Conservation (phyloP, 2,113 vertebrate genomes). For the Centropus bengalensis region DNA sequence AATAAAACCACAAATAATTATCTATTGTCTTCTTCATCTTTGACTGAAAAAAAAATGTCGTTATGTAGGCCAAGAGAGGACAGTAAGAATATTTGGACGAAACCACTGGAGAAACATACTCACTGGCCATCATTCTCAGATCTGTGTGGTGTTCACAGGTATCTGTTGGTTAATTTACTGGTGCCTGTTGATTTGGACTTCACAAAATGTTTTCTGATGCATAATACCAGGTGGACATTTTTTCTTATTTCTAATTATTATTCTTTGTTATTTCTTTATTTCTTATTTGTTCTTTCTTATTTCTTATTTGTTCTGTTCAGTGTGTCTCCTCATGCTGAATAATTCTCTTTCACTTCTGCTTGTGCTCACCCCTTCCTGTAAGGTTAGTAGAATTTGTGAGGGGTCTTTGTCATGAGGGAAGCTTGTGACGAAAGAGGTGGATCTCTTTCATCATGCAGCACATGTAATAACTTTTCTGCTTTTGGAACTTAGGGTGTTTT, state of each 20-base stretch:
- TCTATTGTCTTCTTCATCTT: neutral
- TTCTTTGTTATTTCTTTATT: too few relatives aligned
- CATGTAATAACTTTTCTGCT: neutral
- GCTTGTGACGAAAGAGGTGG: neutral
- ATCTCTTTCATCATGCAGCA: neutral
- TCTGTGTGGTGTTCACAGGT: neutral
- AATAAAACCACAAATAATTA: neutral
- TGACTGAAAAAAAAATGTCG: neutral
- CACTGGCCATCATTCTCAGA: neutral
- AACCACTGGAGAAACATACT: neutral
- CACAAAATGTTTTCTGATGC: neutral
- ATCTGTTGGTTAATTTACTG: neutral
- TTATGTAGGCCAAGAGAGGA: neutral
- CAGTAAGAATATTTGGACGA: neutral
- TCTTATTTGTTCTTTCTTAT: too few relatives aligned
- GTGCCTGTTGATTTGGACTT: neutral
- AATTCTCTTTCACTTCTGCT: neutral
- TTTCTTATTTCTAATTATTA: neutral
- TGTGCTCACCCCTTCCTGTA: neutral
- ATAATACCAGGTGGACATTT: neutral
- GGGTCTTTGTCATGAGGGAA: neutral
- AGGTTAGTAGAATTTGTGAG: neutral
- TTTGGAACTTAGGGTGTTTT: neutral
- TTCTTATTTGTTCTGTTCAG: neutral
- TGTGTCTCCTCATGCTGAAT: neutral